Percentiles rank a stretch among this genome's conserved stretches.
Evolutionary conservation across 1,140 invertebrate species (phyloP).

Genomic region (Saccostrea glomerata): DNA sequence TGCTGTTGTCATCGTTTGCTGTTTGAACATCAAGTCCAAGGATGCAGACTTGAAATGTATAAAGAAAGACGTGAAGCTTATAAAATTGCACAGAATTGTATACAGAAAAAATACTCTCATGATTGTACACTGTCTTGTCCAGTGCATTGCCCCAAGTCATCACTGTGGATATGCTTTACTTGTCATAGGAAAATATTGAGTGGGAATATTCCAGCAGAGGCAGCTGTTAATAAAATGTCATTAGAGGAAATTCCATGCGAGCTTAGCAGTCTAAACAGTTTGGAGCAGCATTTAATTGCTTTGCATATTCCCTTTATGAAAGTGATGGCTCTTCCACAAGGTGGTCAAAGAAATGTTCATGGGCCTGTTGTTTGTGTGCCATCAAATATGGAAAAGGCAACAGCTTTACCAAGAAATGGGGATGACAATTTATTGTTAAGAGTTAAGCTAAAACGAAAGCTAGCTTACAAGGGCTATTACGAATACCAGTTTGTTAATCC

Average conservation of each 20-base stretch:
- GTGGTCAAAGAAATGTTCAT: too few species aligned
- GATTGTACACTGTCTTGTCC: neutral
- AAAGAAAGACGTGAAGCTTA: too few species aligned
- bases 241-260: conserved; percentile 39
- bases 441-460: conserved; percentile 42
- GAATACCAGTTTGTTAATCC: conserved; percentile 36
- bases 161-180: neutral
- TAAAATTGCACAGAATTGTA: neutral
- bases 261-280: conserved; percentile 34
- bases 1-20: too few species aligned
- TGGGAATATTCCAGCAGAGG: too few species aligned
- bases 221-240: neutral
- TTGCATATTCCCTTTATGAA: too few species aligned
- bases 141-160: too few species aligned
- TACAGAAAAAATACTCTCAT: neutral
- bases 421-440: neutral
- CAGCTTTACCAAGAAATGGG: conserved; percentile 13
- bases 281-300: conserved; percentile 26
- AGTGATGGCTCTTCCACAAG: too few species aligned
- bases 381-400: neutral
- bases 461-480: conserved; percentile 39
- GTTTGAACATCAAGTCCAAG: too few species aligned
- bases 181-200: too few species aligned
- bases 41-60: too few species aligned
- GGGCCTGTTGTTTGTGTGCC: too few species aligned